Evolutionary conservation across 2,888 invertebrate species (phyloP).

Genomic region (Drosophila stalkeri): DNA sequence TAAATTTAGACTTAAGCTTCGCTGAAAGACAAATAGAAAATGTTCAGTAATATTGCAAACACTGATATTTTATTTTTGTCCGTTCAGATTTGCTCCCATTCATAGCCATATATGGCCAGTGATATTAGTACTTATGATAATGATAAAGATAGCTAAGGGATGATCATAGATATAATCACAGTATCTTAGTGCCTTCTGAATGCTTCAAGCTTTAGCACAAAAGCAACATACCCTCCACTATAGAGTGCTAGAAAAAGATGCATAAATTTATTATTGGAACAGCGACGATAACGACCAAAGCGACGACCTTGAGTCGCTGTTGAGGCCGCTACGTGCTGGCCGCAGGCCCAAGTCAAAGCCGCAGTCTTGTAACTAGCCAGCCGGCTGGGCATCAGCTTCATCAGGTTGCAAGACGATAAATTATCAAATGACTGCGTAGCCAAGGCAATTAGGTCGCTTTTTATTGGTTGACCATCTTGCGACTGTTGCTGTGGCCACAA

Average conservation of each 20-base stretch:
- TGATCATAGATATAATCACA: too few species aligned
- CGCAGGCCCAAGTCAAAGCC: not conserved
- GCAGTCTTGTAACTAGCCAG: constrained; percentile 12
- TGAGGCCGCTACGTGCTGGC: constrained; percentile 35
- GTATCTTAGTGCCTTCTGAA: too few species aligned
- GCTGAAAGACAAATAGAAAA: too few species aligned
- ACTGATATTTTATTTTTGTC: too few species aligned
- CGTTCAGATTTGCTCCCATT: too few species aligned
- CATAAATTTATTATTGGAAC: constrained; percentile 75
- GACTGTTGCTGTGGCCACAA: constrained; percentile 27
- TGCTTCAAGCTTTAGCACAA: not conserved
- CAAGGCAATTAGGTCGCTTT: constrained; percentile 61
- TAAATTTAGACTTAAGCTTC: too few species aligned
- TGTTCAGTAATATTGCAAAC: too few species aligned
- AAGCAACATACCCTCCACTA: not conserved
- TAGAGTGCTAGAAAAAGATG: constrained; percentile 42
- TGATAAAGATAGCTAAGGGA: too few species aligned
- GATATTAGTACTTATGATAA: too few species aligned
- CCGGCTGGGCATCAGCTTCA: constrained; percentile 35
- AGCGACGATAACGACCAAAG: constrained; percentile 47
- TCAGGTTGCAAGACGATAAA: constrained; percentile 68
- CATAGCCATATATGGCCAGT: too few species aligned
- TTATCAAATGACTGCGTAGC: constrained; percentile 61
- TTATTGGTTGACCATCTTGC: constrained; percentile 53
- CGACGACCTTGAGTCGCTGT: constrained; percentile 63